Percentiles rank a stretch among this genome's conserved stretches.
Evolutionary conservation across 37 sponge, comb jelly and placozoan genomes (phyloP).

Genomic region (Corticium candelabrum): DNA sequence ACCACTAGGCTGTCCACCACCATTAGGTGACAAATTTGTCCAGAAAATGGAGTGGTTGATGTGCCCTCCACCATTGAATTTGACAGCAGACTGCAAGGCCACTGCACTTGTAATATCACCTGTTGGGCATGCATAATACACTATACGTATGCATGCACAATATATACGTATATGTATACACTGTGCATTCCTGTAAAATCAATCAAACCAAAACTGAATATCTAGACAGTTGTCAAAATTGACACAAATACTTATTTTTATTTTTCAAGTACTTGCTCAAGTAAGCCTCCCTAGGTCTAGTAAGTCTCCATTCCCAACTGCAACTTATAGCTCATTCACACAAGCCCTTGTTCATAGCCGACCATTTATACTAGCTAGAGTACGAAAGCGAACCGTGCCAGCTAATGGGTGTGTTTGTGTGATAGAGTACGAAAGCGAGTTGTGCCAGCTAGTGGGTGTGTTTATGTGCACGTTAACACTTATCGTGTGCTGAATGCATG

Average conservation of each 20-base stretch:
- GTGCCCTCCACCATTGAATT: constrained; percentile 99
- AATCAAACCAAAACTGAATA: neutral
- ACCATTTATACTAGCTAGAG: too few relatives aligned
- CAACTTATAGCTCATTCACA: too few relatives aligned
- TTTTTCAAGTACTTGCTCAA: too few relatives aligned
- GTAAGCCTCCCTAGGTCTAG: too few relatives aligned
- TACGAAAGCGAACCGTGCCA: too few relatives aligned
- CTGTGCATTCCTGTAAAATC: neutral
- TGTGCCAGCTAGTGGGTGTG: too few relatives aligned
- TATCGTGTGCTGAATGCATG: too few relatives aligned
- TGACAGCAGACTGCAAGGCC: constrained; percentile 60
- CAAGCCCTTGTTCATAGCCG: too few relatives aligned
- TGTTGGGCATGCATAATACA: constrained; percentile 10
- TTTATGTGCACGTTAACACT: too few relatives aligned
- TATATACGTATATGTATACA: neutral
- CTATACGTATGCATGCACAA: neutral
- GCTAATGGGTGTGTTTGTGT: too few relatives aligned
- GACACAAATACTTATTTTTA: neutral
- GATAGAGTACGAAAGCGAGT: too few relatives aligned
- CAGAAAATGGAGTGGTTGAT: constrained; percentile 99
- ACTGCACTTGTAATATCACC: constrained; percentile 57
- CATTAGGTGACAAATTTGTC: constrained; percentile 80
- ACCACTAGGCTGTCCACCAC: constrained; percentile 80
- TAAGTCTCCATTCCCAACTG: too few relatives aligned
- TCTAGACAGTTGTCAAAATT: neutral